These are phyloP conservation scores for Paraescarpia echinospica DNA, from an alignment of 1,140 invertebrate species.

Conservation along the genomic window DNA sequence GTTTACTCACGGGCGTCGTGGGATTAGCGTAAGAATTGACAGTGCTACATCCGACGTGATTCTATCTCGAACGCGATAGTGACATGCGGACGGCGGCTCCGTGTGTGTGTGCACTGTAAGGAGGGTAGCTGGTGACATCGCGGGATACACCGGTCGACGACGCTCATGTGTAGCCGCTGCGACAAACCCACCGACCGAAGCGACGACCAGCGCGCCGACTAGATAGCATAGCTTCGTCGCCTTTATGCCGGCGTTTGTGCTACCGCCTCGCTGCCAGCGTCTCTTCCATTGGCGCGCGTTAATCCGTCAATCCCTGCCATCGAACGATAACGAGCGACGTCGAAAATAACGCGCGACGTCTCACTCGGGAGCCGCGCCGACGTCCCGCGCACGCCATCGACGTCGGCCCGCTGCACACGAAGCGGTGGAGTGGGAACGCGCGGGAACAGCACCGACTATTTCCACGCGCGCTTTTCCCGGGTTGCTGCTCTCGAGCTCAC, in stretches of 20 bases:
- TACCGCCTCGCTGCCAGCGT: not conserved
- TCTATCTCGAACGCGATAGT: not conserved
- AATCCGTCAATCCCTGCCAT: not conserved
- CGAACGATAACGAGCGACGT: not conserved
- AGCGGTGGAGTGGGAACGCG: not conserved
- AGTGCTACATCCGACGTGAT: not conserved
- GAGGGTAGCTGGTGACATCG: not conserved
- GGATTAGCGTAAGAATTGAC: not conserved
- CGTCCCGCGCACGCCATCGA: not conserved
- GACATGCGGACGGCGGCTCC: not conserved
- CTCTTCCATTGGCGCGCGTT: not conserved
- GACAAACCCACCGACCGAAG: not conserved
- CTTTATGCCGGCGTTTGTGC: not conserved
- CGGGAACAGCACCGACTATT: not conserved
- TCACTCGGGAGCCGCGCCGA: not conserved
- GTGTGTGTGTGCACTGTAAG: not conserved
- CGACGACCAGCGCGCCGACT: not conserved
- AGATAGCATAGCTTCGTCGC: not conserved
- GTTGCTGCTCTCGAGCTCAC: not conserved
- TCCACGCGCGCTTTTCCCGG: not conserved
- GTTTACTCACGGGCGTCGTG: not conserved
- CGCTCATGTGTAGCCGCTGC: not conserved
- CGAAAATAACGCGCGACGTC: conserved; percentile 3
- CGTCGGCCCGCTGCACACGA: not conserved
- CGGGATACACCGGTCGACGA: not conserved